Evolutionary conservation across 2,888 invertebrate genomes (phyloP), one percentile per base, ranked within the genome.

Genomic region (Sinelater perroti): DNA sequence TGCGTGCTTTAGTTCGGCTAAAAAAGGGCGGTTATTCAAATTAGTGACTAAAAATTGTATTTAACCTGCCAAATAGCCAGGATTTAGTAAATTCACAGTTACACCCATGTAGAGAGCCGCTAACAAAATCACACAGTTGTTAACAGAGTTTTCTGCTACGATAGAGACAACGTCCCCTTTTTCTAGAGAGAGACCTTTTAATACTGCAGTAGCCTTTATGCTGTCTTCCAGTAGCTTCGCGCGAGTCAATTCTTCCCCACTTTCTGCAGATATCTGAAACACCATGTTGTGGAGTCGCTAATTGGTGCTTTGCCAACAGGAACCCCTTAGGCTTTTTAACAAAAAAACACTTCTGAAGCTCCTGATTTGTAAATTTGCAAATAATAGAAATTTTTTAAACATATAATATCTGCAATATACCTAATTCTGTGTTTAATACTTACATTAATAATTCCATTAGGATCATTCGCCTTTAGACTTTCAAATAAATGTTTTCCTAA

Each of bases 1-100:
- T 14, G 85, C 78, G 69, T 89, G 89, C 31, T 61, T 54, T 18
- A 70, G 35, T 62, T 72, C 72, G 3, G 52, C 54, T 8, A 88
- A 87, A 16, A 82, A 81, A 69, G n/a, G n/a, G n/a, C n/a, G n/a
- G n/a, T n/a, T n/a, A n/a, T n/a, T n/a, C 88, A 85, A 63, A 3
- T 3, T 36, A 40, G 13, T 13, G 7, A 5, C 88, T 81, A 36
- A 11, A 20, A 10, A 2, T 20, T 11, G 7, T n/a, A 20, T 38
- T n/a, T n/a, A 44, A 64, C 66, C 47, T 33, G 44, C 13, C 5
- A 65, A 65, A 56, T 73, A 75, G 7, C 52, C 60, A 28, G 67
- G 65, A 53, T 73, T 74, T 3, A 75, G 17, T 3, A 70, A 66
- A 7, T 70, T 67, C 10, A 67, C 40, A 2, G 60, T 58, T 2